Base-by-base conservation (phyloP, 2,888 invertebrate genomes). In the Rhyacophila evoluta region DNA sequence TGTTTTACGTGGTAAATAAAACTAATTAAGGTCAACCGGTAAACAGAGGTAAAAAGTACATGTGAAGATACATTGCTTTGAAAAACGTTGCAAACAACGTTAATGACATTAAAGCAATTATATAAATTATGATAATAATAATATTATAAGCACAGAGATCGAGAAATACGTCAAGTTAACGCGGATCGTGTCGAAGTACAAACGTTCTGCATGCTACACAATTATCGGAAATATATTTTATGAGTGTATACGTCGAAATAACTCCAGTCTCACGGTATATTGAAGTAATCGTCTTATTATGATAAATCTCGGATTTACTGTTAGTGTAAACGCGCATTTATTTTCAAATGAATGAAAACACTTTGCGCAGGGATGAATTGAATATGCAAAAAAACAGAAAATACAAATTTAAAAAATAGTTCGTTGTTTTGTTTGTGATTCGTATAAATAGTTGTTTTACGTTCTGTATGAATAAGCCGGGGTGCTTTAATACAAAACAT, bases 191-290 rank as follows among this genome's bases (percentile, higher is more conserved):
- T 33, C 55, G 55, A 55, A 55, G 0, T 25, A 25, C 55, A 19
- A 4, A 19, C 39, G 19, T 55, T 55, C 19, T 55, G 55, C 55
- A 55, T 25, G 55, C 2, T 19, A 55, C 10, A 55, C 25, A 55
- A 55, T 55, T 55, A 55, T 55, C 19, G 55, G 6, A 55, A 55
- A 25, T 25, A 55, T 55, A 19, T 55, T 55, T 55, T 55, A 55
- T 55, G 55, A 55, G 55, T 55, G 25, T 25, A 8, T 8, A 55
- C 15, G 55, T 55, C 19, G 55, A 19, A 25, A 25, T 19, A 8
- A 10, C 10, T 55, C 1, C 8, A 55, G 55, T 25, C 55, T 55
- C 55, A 25, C 55, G 55, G 55, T 25, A 55, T 55, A 19, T 1
- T 19, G 10, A 8, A 15, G 55, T 55, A 55, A 55, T 55, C 55